These are phyloP conservation scores for Thaumetopoea pityocampa DNA, from an alignment of 1,140 invertebrate species.

Conservation along the genomic window DNA sequence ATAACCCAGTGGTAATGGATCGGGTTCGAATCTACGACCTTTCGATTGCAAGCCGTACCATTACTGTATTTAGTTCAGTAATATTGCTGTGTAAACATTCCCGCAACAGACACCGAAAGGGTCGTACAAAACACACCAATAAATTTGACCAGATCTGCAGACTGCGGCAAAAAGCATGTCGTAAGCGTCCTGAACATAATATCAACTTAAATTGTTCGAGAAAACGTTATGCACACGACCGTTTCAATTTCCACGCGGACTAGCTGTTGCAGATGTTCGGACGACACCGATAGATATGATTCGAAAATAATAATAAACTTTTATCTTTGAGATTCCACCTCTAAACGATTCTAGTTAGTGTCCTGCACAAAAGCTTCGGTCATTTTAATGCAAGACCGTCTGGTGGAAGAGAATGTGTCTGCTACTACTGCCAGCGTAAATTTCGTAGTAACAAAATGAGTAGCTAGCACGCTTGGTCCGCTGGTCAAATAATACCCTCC, in stretches of 20 bases:
- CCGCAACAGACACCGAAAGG: slow-evolving; percentile 47
- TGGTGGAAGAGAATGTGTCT: slow-evolving; percentile 41
- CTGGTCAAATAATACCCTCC: slow-evolving; percentile 65
- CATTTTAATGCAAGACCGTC: slow-evolving; percentile 62
- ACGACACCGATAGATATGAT: slow-evolving; percentile 70
- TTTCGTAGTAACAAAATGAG: slow-evolving; percentile 53
- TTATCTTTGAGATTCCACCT: slow-evolving; percentile 55
- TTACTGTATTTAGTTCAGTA: slow-evolving; percentile 14
- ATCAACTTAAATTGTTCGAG: slow-evolving; percentile 70
- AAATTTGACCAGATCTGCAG: slow-evolving; percentile 55
- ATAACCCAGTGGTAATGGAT: no score
- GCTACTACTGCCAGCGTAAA: slow-evolving; percentile 63
- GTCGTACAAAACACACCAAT: slow-evolving; percentile 50
- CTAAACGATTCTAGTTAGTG: slow-evolving; percentile 61
- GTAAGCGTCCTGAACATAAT: slow-evolving; percentile 58
- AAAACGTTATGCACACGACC: slow-evolving; percentile 66
- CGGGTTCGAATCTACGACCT: no score
- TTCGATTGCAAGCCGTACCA: neutral
- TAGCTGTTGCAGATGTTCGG: slow-evolving; percentile 65
- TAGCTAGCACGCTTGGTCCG: slow-evolving; percentile 56
- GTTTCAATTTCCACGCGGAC: slow-evolving; percentile 72
- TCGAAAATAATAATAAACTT: slow-evolving; percentile 73
- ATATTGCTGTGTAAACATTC: slow-evolving; percentile 24
- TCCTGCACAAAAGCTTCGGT: slow-evolving; percentile 60
- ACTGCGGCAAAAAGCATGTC: slow-evolving; percentile 62